Conservation (phyloP, 2,113 vertebrate species). For the Catharus fuscescens region DNA sequence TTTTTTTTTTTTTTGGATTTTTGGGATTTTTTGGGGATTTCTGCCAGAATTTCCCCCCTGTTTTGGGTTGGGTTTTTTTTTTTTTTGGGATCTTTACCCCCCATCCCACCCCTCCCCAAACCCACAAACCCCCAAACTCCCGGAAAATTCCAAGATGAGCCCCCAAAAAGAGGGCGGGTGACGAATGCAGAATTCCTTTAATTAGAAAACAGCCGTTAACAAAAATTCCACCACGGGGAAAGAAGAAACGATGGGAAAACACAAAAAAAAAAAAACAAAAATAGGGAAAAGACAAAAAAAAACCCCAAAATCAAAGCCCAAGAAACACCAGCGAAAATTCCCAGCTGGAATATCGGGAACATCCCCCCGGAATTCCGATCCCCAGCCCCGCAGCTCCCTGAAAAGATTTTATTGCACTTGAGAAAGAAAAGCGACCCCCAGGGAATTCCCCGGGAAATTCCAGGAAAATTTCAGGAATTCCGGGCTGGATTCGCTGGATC, state of each 20-base stretch:
- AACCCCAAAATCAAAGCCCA: too few species aligned
- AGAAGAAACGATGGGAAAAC: not conserved
- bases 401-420: not conserved
- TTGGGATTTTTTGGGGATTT: too few species aligned
- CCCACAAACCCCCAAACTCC: not conserved
- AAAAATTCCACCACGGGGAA: not conserved
- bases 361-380: too few species aligned
- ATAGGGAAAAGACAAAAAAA: too few species aligned
- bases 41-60: not conserved
- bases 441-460: not conserved
- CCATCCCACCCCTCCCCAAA: accelerated
- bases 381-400: not conserved
- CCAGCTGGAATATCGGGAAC: too few species aligned
- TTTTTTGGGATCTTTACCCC: not conserved
- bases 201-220: not conserved
- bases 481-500: too few species aligned
- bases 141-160: not conserved
- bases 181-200: not conserved
- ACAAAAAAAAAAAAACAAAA: not conserved
- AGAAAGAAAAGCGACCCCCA: not conserved
- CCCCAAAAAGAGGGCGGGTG: not conserved
- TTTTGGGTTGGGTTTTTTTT: accelerated
- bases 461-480: not conserved
- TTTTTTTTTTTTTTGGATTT: too few species aligned
- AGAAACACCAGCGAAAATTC: too few species aligned